Base-by-base conservation (phyloP, 2,888 invertebrate genomes). In the Pollenia amentaria region DNA sequence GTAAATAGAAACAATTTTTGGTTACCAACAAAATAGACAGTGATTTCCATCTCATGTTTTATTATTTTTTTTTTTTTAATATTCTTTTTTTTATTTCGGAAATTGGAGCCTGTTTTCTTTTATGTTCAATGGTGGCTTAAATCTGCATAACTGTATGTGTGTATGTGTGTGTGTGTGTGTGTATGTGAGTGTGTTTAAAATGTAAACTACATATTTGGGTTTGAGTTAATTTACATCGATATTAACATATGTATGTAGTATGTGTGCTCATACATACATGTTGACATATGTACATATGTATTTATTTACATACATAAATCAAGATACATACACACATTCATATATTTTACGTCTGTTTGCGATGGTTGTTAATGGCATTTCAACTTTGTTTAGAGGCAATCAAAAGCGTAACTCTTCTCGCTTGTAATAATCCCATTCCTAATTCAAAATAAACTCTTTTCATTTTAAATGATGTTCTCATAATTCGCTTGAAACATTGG, bases 1-100 rank as follows among this genome's bases (percentile, higher is more conserved):
- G 69, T 69, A 76, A 69, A 83, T 69, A 77, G 70, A 79, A 84
- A 79, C 78, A 79, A 55, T 69, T 75, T 86, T 83, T 78, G 65
- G 75, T 75, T 40, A 84, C 79, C 75, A 80, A 75, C 80, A 77
- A 84, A 86, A 84, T 78, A 84, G 88, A 88, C 85, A 86, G 83
- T 84, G 84, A 84, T 85, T 87, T 81, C 62, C 73, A 72, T 78
- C 73, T 73, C 55, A 38, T 67, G 72, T 69, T 16, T 51, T 57
- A 44, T 69, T 76, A n/a, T 21, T 55, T 14, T 65, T 1, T 60
- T 60, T 40, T 55, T 57, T 60, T 42, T 64, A 18, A 65, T 44
- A 6, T 48, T 55, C 46, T 67, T 51, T 42, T 75, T 60, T 85
- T 69, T 62, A 55, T 60, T 60, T 62, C 84, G 79, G 86, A 79